phyloP scores from a whole-genome alignment of 2,113 vertebrate genomes.

The Turnix velox region DNA sequence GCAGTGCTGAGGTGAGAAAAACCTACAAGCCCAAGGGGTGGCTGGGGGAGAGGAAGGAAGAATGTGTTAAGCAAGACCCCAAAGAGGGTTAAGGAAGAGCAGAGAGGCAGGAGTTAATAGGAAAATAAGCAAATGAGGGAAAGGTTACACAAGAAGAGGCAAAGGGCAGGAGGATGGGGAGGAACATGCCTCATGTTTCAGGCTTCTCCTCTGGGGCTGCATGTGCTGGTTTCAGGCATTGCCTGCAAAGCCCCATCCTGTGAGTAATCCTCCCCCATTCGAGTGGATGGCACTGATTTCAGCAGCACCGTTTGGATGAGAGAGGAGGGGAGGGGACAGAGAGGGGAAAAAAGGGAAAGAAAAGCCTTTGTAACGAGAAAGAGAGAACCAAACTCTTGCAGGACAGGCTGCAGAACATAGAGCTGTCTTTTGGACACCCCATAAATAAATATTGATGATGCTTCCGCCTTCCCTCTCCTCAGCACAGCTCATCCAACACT shows the following conservation, averaged over 20 bases:
- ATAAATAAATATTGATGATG: not conserved
- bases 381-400: not conserved
- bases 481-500: not conserved
- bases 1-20: not conserved
- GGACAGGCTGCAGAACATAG: not conserved
- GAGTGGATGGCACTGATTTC: not conserved
- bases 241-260: not conserved
- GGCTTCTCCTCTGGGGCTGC: not conserved
- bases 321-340: not conserved
- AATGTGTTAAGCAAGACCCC: rapidly evolving
- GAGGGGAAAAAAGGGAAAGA: not conserved
- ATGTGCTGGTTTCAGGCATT: not conserved
- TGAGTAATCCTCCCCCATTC: not conserved
- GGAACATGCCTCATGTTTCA: not conserved
- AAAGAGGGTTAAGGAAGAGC: not conserved
- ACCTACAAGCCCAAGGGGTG: not conserved
- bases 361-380: not conserved
- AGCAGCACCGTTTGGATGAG: rapidly evolving
- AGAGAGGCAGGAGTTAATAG: not conserved
- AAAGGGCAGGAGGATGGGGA: conserved; percentile 44
- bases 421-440: not conserved
- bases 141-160: conserved; percentile 34
- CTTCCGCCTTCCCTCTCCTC: not conserved
- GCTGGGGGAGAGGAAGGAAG: not conserved
- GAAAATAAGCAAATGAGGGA: not conserved